A percentile compares a stretch with the other conserved stretches of the same genome.
phyloP scores from a whole-genome alignment of 2,113 vertebrate species.

The Isurus oxyrinchus region DNA sequence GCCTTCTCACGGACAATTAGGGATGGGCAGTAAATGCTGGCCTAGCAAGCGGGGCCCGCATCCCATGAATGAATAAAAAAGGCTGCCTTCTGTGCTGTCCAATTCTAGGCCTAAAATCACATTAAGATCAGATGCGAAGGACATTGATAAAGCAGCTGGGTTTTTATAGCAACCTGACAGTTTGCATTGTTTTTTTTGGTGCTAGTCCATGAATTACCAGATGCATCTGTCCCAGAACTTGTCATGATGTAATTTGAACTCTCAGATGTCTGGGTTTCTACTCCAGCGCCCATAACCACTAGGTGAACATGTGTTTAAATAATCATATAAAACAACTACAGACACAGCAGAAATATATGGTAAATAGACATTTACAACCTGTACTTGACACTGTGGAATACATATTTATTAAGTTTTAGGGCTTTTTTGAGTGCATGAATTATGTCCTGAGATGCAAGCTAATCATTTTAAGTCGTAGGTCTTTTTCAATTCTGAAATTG shows the following conservation, averaged over 20 bases:
- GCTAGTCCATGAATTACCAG: neutral
- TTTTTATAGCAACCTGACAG: neutral
- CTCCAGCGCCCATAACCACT: neutral
- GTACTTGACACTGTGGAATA: neutral
- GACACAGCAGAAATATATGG: neutral
- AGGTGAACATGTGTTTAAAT: neutral
- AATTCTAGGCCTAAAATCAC: neutral
- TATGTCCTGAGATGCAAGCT: neutral
- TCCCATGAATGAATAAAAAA: no score
- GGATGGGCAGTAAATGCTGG: no score
- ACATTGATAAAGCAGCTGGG: neutral
- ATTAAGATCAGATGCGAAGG: neutral
- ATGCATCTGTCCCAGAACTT: neutral
- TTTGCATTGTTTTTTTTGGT: neutral
- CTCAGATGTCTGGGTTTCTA: neutral
- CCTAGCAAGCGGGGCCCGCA: no score
- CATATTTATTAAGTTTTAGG: neutral
- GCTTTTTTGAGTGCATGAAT: neutral
- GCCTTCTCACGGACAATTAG: no score
- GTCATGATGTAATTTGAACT: neutral
- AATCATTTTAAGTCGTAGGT: neutral
- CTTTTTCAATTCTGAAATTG: neutral
- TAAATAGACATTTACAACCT: neutral
- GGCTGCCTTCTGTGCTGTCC: neutral
- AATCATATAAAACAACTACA: neutral